phyloP scores from a whole-genome alignment of 1,140 invertebrate species.

The Mya arenaria region DNA sequence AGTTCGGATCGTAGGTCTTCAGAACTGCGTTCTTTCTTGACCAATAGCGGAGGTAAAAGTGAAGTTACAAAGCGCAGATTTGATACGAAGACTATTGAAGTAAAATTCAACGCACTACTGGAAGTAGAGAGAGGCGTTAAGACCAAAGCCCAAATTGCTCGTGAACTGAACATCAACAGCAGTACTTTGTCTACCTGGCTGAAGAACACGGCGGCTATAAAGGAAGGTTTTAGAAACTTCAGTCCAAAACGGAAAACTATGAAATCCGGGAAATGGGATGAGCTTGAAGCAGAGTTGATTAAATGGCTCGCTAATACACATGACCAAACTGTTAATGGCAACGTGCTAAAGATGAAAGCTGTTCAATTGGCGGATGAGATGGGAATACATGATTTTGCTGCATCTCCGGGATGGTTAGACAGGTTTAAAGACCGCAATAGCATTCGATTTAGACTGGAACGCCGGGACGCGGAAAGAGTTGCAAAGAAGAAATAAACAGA shows the following conservation, averaged over 20 bases:
- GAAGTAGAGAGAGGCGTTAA: conserved; percentile 20
- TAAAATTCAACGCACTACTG: conserved; percentile 15
- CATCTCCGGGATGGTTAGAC: background rate
- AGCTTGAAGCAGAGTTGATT: too few species aligned
- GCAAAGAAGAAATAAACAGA: too few species aligned
- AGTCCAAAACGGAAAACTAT: conserved; percentile 15
- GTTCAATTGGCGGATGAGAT: background rate
- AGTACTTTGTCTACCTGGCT: conserved; percentile 37
- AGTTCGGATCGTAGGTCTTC: too few species aligned
- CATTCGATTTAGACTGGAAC: background rate
- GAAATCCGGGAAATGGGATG: background rate
- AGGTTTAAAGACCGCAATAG: conserved; percentile 37
- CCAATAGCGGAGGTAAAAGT: too few species aligned
- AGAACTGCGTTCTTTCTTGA: too few species aligned
- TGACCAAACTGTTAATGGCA: background rate
- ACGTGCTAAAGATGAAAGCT: conserved; percentile 5
- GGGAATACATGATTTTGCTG: background rate
- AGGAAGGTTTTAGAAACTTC: conserved; percentile 23
- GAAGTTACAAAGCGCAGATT: conserved; percentile 6
- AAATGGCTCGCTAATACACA: background rate
- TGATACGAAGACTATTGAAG: background rate
- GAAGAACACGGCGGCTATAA: conserved; percentile 23
- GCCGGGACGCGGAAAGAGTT: background rate
- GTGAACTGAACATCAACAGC: background rate
- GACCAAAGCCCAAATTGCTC: conserved; percentile 4